A percentile compares a stretch with the other conserved stretches of the same genome.
Evolutionary conservation across 2,888 invertebrate species (phyloP).

Genomic region (Drepana falcataria): DNA sequence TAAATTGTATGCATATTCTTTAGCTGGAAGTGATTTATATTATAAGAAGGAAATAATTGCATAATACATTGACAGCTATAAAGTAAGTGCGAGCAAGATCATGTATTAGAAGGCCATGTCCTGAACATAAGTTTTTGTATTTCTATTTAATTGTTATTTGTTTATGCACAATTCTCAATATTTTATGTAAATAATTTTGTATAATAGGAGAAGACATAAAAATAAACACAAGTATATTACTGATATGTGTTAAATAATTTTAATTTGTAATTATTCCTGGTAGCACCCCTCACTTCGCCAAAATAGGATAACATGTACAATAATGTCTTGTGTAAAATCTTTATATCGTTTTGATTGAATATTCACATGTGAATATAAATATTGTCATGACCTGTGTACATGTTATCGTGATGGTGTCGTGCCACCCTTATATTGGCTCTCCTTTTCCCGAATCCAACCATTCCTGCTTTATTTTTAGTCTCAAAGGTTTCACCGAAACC

Average conservation of each 20-base stretch:
- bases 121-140: slow-evolving; percentile 73
- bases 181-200: slow-evolving; percentile 80
- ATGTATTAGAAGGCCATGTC: slow-evolving; percentile 72
- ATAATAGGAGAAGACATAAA: slow-evolving; percentile 76
- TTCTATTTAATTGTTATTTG: slow-evolving; percentile 80
- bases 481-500: neutral
- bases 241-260: slow-evolving; percentile 77
- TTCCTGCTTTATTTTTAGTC: slow-evolving; percentile 24
- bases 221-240: slow-evolving; percentile 81
- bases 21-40: slow-evolving; percentile 77
- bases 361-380: neutral
- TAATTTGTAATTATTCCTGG: slow-evolving; percentile 79
- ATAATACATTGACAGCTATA: slow-evolving; percentile 75
- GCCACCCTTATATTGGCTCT: slow-evolving; percentile 54
- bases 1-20: slow-evolving; percentile 73
- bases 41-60: slow-evolving; percentile 71
- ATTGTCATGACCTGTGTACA: slow-evolving; percentile 46
- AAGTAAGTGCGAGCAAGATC: slow-evolving; percentile 65
- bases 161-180: slow-evolving; percentile 80
- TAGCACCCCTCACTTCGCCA: slow-evolving; percentile 79
- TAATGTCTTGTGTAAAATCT: slow-evolving; percentile 14
- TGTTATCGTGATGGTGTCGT: slow-evolving; percentile 63
- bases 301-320: slow-evolving; percentile 76
- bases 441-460: slow-evolving; percentile 44
- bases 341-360: slow-evolving; percentile 8